These are phyloP conservation scores for Sitta carolinensis DNA, from an alignment of 2,797 vertebrate species.

Conservation along the genomic window DNA sequence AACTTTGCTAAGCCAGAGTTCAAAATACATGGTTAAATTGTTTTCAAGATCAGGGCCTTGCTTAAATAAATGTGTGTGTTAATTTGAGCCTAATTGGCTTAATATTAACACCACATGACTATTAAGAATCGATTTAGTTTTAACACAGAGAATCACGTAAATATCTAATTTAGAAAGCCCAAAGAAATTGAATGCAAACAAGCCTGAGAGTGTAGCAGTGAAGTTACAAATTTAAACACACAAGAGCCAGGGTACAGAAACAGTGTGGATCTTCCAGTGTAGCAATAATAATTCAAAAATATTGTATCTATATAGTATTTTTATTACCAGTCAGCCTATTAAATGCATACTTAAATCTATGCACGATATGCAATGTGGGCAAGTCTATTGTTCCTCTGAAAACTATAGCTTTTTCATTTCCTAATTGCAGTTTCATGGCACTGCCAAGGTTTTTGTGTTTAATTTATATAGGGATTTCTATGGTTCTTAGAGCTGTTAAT, in stretches of 20 bases:
- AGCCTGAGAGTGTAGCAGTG: background rate
- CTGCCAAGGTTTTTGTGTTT: constrained; percentile 55
- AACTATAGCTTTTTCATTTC: constrained; percentile 65
- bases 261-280: background rate
- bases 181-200: constrained; percentile 56
- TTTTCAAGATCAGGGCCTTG: constrained; percentile 4
- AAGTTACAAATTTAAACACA: constrained; percentile 61
- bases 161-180: constrained; percentile 45
- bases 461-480: constrained; percentile 67
- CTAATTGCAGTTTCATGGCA: constrained; percentile 66
- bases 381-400: constrained; percentile 65
- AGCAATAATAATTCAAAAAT: constrained; percentile 59
- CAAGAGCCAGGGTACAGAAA: constrained; percentile 50
- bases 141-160: background rate
- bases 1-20: constrained; percentile 15
- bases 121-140: constrained; percentile 55
- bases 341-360: constrained; percentile 69
- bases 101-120: constrained; percentile 57
- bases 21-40: background rate
- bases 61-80: constrained; percentile 40
- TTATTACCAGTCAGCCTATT: constrained; percentile 67
- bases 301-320: constrained; percentile 67
- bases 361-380: constrained; percentile 52
- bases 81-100: constrained; percentile 47
- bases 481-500: constrained; percentile 57